Percentiles rank a stretch among this genome's conserved stretches.
phyloP scores from a whole-genome alignment of 2,113 vertebrate species.

The Laticauda colubrina region DNA sequence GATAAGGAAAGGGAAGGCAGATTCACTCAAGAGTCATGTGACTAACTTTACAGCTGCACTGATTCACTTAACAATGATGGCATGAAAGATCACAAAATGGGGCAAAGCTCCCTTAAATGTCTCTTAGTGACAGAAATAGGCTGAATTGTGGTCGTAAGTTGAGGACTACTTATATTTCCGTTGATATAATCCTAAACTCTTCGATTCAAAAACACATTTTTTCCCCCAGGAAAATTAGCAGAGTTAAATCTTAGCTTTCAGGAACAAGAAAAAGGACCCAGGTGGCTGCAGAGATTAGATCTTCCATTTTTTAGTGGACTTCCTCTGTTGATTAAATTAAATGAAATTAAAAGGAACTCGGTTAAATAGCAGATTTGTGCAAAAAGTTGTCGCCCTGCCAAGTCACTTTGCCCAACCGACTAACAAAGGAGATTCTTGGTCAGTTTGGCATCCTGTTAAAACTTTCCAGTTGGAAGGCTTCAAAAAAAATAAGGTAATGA shows the following conservation, averaged over 20 bases:
- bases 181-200: not conserved
- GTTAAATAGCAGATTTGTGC: not conserved
- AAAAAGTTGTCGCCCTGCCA: not conserved
- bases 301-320: not conserved
- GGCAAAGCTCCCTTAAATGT: not conserved
- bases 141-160: not conserved
- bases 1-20: not conserved
- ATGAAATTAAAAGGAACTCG: not conserved
- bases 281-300: not conserved
- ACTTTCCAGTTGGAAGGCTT: not conserved
- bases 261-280: not conserved
- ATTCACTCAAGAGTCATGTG: not conserved
- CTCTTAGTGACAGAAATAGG: not conserved
- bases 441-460: not conserved
- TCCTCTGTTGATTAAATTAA: not conserved
- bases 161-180: not conserved
- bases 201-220: not conserved
- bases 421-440: not conserved
- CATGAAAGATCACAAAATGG: not conserved
- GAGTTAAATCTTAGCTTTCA: not conserved
- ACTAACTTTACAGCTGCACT: not conserved
- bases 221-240: not conserved
- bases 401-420: not conserved
- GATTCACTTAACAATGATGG: not conserved
- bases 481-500: not conserved